Base-by-base conservation (phyloP, 2,797 vertebrate genomes). In the Sylvilagus floridanus region DNA sequence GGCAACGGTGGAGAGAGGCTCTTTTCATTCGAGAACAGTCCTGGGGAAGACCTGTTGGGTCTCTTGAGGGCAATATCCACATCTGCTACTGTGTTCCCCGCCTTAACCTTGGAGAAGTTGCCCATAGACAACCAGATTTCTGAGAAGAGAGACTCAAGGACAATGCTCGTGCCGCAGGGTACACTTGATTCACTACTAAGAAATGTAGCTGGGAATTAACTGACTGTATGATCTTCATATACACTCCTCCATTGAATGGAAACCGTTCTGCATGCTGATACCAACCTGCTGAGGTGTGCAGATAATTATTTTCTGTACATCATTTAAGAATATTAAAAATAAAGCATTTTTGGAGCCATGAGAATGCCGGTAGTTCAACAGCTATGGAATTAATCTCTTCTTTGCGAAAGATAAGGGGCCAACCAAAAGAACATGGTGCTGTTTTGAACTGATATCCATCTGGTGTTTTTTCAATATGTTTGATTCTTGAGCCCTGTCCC, bases 171-270 rank as follows among this genome's bases (percentile, higher is more conserved):
- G 94, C 71, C 82, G 84, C 30, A 93, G 24, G 30, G 88, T 69
- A 95, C 95, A 92, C 54, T 95, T 75, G 42, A 90, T 83, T 93
- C 88, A 14, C 30, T 95, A n/a, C 69, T 88, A 62, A 73, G 85
- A 72, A 88, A 93, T 95, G 86, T 91, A 95, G 77, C 63, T 93
- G 26, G 79, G 60, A 94, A 94, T 95, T 97, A 97, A 32, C 60
- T 93, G 17, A 0, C 85, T 50, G 63, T 37, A 90, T 93, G 30
- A 90, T 90, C 32, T 96, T 98, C 97, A 96, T 96, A 98, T 97
- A 96, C 93, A 78, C 2, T 88, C 93, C 65, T 91, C 72, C n/a
- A 81, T 81, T 97, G 97, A 95, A 84, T 76, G 77, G 93, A 96
- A 92, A 92, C 82, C 22, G 7, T 89, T 73, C 57, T 16, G 21